These are phyloP conservation scores for Archegozetes longisetosus DNA, from an alignment of 1,140 invertebrate species.

Conservation along the genomic window DNA sequence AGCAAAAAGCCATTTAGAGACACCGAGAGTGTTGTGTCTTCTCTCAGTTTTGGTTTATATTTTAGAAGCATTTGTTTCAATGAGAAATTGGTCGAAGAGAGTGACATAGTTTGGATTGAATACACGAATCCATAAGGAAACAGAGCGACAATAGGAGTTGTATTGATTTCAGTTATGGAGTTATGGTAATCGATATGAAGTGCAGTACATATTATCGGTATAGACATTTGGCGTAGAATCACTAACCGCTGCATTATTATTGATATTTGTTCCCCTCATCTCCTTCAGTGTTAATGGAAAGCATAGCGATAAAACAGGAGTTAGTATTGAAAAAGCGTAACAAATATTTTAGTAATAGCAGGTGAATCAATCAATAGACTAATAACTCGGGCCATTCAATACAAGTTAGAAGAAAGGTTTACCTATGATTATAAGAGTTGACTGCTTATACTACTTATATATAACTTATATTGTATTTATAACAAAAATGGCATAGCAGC, in stretches of 20 bases:
- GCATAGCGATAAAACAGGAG: no score
- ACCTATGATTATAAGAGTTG: background rate
- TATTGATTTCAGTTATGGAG: background rate
- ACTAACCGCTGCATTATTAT: background rate
- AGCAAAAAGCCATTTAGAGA: background rate
- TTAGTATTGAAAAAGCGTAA: no score
- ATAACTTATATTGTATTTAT: background rate
- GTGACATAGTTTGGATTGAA: background rate
- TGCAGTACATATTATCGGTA: background rate
- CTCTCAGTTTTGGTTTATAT: background rate
- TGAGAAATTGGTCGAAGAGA: background rate
- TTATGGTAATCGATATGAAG: background rate
- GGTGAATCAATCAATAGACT: background rate
- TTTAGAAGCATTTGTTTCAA: background rate
- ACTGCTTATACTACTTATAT: background rate
- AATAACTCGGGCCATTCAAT: background rate
- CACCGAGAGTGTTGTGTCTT: background rate
- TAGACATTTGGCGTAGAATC: background rate
- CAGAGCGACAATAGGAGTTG: background rate
- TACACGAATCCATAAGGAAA: background rate
- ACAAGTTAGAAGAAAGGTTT: background rate
- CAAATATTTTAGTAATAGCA: background rate
- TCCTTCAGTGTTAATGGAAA: no score
- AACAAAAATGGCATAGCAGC: background rate
- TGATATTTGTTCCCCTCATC: background rate